Conservation (phyloP, 2,113 vertebrate species). For the Theristicus caerulescens region DNA sequence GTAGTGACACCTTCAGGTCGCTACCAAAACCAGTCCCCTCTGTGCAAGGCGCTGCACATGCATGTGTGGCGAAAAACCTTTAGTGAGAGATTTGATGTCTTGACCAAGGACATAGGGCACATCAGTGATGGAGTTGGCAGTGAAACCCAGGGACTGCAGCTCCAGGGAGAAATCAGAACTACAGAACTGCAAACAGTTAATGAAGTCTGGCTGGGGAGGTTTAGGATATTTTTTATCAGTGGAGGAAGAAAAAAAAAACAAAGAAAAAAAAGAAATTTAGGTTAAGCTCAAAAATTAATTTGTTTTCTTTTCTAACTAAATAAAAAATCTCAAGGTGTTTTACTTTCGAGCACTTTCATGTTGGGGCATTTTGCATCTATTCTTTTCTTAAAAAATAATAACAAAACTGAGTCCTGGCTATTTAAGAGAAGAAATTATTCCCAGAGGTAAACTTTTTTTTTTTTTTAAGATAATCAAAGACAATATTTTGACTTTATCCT, state of each 20-base stretch:
- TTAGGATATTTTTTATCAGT: background rate
- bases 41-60: background rate
- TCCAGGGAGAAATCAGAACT: background rate
- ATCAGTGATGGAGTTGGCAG: background rate
- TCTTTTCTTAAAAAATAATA: background rate
- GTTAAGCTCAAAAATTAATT: background rate
- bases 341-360: background rate
- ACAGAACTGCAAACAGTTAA: background rate
- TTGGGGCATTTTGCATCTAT: background rate
- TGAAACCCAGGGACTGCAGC: background rate
- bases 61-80: background rate
- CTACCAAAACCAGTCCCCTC: background rate
- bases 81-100: background rate
- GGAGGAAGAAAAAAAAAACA: accelerated
- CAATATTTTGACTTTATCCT: background rate
- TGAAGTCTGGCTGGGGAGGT: background rate
- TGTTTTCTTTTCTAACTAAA: background rate
- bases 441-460: background rate
- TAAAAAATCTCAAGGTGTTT: background rate
- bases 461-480: background rate
- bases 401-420: background rate
- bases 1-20: constrained; percentile 55
- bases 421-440: background rate
- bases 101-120: background rate
- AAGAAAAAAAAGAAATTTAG: accelerated